Conservation (phyloP, 2,113 vertebrate species). For the Sceloporus tristichus region DNA sequence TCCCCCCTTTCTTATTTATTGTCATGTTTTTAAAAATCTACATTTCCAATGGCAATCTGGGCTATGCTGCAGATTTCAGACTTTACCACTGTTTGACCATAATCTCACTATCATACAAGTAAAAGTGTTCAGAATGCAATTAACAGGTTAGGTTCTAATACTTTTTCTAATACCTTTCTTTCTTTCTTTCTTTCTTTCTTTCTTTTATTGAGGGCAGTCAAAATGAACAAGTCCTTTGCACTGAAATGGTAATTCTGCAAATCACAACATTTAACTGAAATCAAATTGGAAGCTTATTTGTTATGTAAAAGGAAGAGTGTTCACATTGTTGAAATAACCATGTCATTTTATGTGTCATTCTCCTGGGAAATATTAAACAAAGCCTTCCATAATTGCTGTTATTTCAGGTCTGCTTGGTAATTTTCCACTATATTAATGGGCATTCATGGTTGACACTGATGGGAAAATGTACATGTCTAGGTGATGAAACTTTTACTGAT, state of each 20-base stretch:
- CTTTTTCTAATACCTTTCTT: neutral
- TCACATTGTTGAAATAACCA: conserved; percentile 68
- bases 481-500: conserved; percentile 68
- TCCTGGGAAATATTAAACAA: conserved; percentile 77
- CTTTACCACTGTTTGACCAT: too few species aligned
- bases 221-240: neutral
- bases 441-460: conserved; percentile 65
- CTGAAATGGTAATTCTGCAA: conserved; percentile 62
- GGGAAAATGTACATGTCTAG: conserved; percentile 54
- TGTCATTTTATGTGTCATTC: conserved; percentile 71
- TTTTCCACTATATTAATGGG: conserved; percentile 77
- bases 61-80: neutral
- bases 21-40: neutral
- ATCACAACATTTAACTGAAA: conserved; percentile 71
- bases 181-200: too few species aligned
- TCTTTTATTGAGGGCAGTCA: neutral
- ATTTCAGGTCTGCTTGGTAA: conserved; percentile 75
- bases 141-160: neutral
- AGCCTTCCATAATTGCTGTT: conserved; percentile 73
- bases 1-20: neutral
- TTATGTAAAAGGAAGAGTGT: conserved; percentile 55
- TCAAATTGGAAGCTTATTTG: conserved; percentile 69
- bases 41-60: neutral
- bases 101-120: neutral
- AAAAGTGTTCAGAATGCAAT: neutral